phyloP scores from a whole-genome alignment of 2,888 invertebrate species.

The Megaustenia siamemsis region DNA sequence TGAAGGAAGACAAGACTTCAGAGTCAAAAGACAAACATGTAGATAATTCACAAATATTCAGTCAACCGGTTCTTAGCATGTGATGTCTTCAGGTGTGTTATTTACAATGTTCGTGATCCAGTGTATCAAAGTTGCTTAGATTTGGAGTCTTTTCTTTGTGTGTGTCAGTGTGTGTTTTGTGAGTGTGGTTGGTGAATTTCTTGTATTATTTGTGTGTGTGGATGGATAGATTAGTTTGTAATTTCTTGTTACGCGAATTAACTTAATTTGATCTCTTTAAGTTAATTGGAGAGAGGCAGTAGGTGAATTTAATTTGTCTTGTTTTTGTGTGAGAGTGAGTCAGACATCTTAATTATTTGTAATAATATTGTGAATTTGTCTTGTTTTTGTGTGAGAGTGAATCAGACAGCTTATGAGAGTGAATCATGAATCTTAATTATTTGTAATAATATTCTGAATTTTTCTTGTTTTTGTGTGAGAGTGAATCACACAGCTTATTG shows the following conservation, averaged over 20 bases:
- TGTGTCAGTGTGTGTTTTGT: background rate
- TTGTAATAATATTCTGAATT: too few species aligned
- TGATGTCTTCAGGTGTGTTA: background rate
- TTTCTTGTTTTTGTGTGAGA: too few species aligned
- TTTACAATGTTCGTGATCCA: background rate
- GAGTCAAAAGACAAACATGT: background rate
- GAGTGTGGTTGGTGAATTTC: background rate
- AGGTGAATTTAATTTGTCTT: background rate
- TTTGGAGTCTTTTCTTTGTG: background rate
- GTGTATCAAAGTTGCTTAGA: background rate
- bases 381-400: too few species aligned
- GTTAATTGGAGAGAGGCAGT: too few species aligned
- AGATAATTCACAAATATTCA: too few species aligned
- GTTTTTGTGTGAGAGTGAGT: background rate
- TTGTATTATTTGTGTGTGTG: background rate
- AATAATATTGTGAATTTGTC: background rate
- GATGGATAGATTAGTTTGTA: background rate
- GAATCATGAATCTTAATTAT: too few species aligned
- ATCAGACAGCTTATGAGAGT: too few species aligned
- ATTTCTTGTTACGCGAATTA: too few species aligned
- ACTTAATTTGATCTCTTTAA: background rate
- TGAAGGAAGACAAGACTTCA: slow-evolving; percentile 43
- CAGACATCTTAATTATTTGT: background rate
- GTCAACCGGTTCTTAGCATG: background rate
- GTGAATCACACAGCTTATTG: too few species aligned